Evolutionary conservation across 2,888 invertebrate genomes (phyloP), one percentile per base, ranked within the genome.

Genomic region (Euplexia lucipara): DNA sequence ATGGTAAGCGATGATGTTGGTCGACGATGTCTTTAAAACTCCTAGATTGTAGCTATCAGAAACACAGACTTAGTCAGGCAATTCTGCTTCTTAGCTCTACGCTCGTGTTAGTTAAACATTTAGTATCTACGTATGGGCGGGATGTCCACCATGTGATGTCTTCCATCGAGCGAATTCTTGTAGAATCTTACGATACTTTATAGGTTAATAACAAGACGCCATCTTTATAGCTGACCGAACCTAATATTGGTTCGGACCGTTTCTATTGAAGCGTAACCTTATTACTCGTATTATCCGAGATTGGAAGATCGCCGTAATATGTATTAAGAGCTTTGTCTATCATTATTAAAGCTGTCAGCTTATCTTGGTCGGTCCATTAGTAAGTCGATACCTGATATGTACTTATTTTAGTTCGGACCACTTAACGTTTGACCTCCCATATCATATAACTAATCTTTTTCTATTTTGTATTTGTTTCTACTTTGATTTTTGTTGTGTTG

Each of bases 321-420:
- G 45, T 70, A 67, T 78, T 60, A 69, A 48, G 45, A 52, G 58
- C 60, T 67, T 53, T 54, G 59, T 58, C 53, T 44, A 57, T 64
- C 70, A 68, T 57, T 61, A 65, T 70, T 67, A 74, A 53, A 57
- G 70, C 61, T 77, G 72, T 51, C 72, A 65, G 78, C 63, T 81
- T 81, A 86, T 83, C 81, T 74, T 59, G 73, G 51, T 45, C 68
- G 61, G 63, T 80, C 85, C 87, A 88, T 88, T 88, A 88, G 82
- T 88, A 88, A 88, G 82, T 45, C 45, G 82, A 82, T 83, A 88
- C 80, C 74, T 77, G 83, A 86, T 78, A 83, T 79, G 74, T 70
- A 72, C 70, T 67, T 78, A 78, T 82, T 82, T 81, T 78, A 74
- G 70, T 65, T 78, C 75, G 59, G 18, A 67, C 64, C 76, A 79